Percentiles rank a stretch among this genome's conserved stretches.
Conservation (phyloP, 2,888 invertebrate species). For the Acanthosepion lycidas region DNA sequence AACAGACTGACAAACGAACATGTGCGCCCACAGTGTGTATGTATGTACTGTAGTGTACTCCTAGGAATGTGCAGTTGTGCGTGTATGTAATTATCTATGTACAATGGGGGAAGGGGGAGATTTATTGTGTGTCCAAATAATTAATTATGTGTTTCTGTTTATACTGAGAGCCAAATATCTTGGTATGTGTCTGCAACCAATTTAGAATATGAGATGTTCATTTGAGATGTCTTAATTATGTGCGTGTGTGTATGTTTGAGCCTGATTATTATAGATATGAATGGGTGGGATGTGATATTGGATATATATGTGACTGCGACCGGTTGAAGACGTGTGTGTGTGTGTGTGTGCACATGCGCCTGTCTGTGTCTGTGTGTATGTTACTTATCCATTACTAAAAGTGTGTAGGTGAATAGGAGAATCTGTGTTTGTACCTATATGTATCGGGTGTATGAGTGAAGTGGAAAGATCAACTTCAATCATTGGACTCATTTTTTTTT, state of each 20-base stretch:
- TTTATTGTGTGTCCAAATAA: background rate
- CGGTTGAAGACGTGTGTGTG: background rate
- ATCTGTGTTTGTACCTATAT: too few species aligned
- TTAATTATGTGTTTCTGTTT: background rate
- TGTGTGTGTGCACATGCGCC: background rate
- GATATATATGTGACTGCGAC: too few species aligned
- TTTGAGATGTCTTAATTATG: background rate
- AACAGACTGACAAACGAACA: background rate
- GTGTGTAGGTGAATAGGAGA: too few species aligned
- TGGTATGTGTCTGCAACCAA: background rate
- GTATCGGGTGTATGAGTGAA: too few species aligned
- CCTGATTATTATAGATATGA: background rate
- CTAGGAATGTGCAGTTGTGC: background rate
- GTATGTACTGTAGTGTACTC: background rate
- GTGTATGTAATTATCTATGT: background rate
- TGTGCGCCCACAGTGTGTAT: background rate
- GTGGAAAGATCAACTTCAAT: too few species aligned
- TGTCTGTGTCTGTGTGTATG: too few species aligned
- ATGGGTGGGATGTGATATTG: too few species aligned
- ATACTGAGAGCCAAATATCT: background rate
- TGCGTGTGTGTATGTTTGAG: background rate
- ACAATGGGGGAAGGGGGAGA: background rate
- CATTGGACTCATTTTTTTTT: too few species aligned
- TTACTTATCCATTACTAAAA: too few species aligned
- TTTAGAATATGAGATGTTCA: slow-evolving; percentile 23